Percentiles rank a stretch among this genome's conserved stretches.
phyloP scores from a whole-genome alignment of 2,797 vertebrate species.

The Setipinna tenuifilis region DNA sequence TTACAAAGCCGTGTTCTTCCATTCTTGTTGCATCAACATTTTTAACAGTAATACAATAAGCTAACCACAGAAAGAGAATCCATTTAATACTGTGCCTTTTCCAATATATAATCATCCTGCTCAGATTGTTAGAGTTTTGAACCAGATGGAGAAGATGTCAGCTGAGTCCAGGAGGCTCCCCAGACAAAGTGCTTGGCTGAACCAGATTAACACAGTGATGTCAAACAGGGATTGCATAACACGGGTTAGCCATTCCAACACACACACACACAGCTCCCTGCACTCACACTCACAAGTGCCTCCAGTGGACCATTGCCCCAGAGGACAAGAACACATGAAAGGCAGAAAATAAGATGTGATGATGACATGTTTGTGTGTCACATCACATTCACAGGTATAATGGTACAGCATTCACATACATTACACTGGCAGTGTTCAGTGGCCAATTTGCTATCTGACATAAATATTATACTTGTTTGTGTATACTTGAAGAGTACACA shows the following conservation, averaged over 20 bases:
- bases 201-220: constrained; percentile 10
- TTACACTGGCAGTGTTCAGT: too few species aligned
- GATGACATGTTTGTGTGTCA: too few species aligned
- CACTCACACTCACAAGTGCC: background rate
- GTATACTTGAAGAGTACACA: too few species aligned
- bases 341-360: too few species aligned
- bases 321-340: too few species aligned
- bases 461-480: too few species aligned
- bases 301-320: background rate
- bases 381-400: too few species aligned
- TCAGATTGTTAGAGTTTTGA: background rate
- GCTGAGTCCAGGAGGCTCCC: constrained; percentile 4
- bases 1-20: background rate
- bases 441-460: too few species aligned
- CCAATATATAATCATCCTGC: background rate
- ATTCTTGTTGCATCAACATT: background rate
- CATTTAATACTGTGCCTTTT: background rate
- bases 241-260: background rate
- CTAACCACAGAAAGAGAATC: background rate
- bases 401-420: too few species aligned
- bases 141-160: background rate
- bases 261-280: background rate
- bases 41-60: background rate
- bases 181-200: constrained; percentile 1
- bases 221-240: constrained; percentile 16